phyloP scores from a whole-genome alignment of 2,113 vertebrate species.

The Megaptera novaeangliae region DNA sequence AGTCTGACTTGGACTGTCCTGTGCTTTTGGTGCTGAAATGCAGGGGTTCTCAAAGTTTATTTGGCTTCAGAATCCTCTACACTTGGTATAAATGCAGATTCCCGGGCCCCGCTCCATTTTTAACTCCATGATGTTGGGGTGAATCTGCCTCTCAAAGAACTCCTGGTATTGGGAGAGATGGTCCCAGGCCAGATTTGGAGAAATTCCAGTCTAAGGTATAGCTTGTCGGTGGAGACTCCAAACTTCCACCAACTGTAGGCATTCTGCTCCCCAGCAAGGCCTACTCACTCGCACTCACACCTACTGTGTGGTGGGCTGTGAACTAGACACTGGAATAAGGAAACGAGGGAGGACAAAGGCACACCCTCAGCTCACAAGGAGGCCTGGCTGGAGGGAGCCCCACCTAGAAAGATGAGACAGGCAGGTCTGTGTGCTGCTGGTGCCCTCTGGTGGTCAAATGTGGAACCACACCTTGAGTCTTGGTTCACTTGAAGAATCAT shows the following conservation, averaged over 20 bases:
- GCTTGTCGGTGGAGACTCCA: background rate
- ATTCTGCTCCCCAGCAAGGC: background rate
- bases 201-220: background rate
- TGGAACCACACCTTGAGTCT: background rate
- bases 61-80: background rate
- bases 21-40: background rate
- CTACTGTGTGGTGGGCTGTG: background rate
- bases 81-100: background rate
- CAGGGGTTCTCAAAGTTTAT: background rate
- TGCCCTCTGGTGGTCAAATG: slow-evolving; percentile 17
- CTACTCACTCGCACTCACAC: background rate
- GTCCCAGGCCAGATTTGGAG: background rate
- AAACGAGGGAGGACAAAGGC: background rate
- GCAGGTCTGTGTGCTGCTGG: background rate
- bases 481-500: background rate
- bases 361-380: background rate
- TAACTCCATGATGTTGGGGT: background rate
- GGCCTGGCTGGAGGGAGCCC: background rate
- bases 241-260: too few species aligned
- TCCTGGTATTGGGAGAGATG: too few species aligned
- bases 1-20: background rate
- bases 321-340: background rate
- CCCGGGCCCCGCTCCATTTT: too few species aligned
- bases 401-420: rapidly evolving
- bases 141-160: too few species aligned